These are phyloP conservation scores for Antheraea mylitta DNA, from an alignment of 1,140 invertebrate species.

Conservation along the genomic window DNA sequence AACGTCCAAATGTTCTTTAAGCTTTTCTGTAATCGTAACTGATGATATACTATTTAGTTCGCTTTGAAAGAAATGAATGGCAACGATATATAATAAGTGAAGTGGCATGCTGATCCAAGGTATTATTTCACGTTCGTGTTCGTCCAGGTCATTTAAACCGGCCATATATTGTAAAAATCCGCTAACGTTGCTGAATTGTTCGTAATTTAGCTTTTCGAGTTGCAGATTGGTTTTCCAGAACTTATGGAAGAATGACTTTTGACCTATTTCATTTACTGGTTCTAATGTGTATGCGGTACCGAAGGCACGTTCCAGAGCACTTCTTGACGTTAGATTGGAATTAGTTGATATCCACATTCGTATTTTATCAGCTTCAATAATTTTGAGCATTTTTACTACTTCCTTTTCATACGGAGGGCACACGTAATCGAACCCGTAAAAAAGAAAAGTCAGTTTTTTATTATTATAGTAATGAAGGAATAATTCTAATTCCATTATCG, in stretches of 20 bases:
- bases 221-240: constrained; percentile 26
- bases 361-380: constrained; percentile 10
- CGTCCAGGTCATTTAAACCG: neutral
- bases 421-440: constrained; percentile 26
- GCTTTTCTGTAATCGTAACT: constrained; percentile 10
- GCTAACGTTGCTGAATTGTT: constrained; percentile 21
- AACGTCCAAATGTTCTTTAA: constrained; percentile 16
- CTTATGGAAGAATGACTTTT: constrained; percentile 18
- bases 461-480: constrained; percentile 26
- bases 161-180: constrained; percentile 20
- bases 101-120: constrained; percentile 22
- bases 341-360: constrained; percentile 22
- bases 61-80: constrained; percentile 21
- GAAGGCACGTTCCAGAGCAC: constrained; percentile 14
- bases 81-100: constrained; percentile 20
- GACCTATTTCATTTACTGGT: constrained; percentile 7
- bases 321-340: constrained; percentile 4
- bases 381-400: constrained; percentile 16
- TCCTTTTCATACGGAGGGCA: constrained; percentile 21
- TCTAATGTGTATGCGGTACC: constrained; percentile 17
- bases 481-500: constrained; percentile 22
- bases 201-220: constrained; percentile 25
- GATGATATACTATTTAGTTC: constrained; percentile 17
- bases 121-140: constrained; percentile 11
- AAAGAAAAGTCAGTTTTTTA: constrained; percentile 23